These are phyloP conservation scores for Clusia tigrina DNA, from an alignment of 2,888 invertebrate species.

Conservation along the genomic window DNA sequence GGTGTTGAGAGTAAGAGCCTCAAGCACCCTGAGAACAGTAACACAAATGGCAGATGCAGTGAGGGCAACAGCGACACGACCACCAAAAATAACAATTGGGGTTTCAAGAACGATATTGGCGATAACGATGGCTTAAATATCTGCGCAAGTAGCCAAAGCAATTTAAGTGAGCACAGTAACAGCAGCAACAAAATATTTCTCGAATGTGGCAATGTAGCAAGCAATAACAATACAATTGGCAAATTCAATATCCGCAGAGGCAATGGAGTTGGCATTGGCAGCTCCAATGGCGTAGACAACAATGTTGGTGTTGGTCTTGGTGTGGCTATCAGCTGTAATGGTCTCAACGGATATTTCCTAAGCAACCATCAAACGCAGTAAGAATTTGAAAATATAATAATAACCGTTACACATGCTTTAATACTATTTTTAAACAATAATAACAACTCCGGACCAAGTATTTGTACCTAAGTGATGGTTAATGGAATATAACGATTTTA, in stretches of 20 bases:
- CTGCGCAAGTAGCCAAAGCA: constrained; percentile 37
- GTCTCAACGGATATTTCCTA: constrained; percentile 42
- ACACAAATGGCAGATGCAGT: constrained; percentile 10
- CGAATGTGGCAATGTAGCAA: background rate
- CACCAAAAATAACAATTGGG: constrained; percentile 20
- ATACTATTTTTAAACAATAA: background rate
- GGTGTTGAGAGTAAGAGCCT: no score
- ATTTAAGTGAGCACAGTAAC: constrained; percentile 24
- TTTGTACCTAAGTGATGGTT: background rate
- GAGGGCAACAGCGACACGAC: background rate
- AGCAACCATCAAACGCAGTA: constrained; percentile 46
- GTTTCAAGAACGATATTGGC: constrained; percentile 42
- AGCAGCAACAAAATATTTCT: constrained; percentile 12
- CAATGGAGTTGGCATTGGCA: constrained; percentile 13
- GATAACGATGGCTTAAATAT: constrained; percentile 41
- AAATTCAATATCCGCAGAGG: background rate
- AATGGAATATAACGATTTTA: no score
- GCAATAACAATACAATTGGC: background rate
- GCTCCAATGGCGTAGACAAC: constrained; percentile 21
- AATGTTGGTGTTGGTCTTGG: constrained; percentile 18
- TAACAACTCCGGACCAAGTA: background rate
- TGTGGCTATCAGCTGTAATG: constrained; percentile 27
- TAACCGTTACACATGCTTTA: background rate
- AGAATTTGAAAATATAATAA: constrained; percentile 36
- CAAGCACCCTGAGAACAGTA: constrained; percentile 34